These are phyloP conservation scores for Cantharis rufa DNA, from an alignment of 2,888 invertebrate genomes.

Conservation along the genomic window DNA sequence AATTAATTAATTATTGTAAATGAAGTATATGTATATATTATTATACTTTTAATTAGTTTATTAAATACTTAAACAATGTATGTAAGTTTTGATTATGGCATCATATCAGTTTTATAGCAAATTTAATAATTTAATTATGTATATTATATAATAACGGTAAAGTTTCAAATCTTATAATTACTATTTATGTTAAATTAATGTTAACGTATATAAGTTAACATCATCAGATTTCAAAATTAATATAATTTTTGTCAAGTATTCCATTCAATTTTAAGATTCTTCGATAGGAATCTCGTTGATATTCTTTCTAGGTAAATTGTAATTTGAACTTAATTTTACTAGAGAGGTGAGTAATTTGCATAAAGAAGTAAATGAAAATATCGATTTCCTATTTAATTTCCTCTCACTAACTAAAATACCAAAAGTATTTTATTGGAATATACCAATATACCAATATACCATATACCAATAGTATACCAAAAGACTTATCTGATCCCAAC, in stretches of 20 bases:
- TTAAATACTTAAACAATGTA: neutral
- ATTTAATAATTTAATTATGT: neutral
- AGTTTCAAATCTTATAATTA: neutral
- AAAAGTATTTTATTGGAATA: no score
- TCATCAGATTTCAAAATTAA: neutral
- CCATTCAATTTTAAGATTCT: neutral
- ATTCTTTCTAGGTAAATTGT: neutral
- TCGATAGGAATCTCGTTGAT: neutral
- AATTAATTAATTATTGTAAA: no score
- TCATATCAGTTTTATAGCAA: neutral
- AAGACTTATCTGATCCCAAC: no score
- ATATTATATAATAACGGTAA: no score
- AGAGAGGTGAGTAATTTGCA: neutral
- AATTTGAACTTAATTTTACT: neutral
- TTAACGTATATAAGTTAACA: neutral
- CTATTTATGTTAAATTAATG: neutral
- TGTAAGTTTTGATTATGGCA: neutral
- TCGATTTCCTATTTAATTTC: slow-evolving; percentile 5
- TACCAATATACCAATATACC: no score
- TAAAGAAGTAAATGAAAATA: neutral
- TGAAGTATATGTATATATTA: no score
- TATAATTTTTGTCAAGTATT: neutral
- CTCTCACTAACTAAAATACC: neutral
- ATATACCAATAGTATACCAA: no score
- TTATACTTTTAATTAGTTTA: no score